Evolutionary conservation across 2,888 invertebrate genomes (phyloP), one percentile per base, ranked within the genome.

Genomic region (Agrochola lota): DNA sequence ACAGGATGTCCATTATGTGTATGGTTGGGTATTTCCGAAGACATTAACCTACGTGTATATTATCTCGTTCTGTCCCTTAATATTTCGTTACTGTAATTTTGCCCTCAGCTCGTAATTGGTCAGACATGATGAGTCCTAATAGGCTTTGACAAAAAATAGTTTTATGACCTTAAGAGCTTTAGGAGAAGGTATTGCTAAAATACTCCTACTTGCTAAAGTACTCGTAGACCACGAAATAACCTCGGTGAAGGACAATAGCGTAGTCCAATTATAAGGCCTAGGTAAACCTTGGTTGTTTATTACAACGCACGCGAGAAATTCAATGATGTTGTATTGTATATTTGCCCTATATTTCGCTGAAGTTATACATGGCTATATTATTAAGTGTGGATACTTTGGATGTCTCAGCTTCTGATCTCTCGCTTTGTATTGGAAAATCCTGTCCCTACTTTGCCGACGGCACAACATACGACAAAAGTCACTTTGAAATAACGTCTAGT

Each of bases 371-470:
- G 11, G 11, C 40, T 73, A 6, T 77, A 52, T 71, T 66, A 64
- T 60, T 69, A 35, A 52, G 35, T 52, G 26, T 55, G 15, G 30
- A 3, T 26, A 8, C 59, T 59, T 26, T 15, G 30, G 12, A 62
- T 62, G 55, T 60, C 60, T 26, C 43, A 20, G 20, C 66, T 35
- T 70, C 71, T 67, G 60, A 67, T 76, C 60, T 9, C 11, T 66
- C n/a, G 17, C 60, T 76, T 80, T 81, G 55, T 71, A 67, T 71
- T 49, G 23, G 30, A n/a, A 12, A 66, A 75, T 70, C 55, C 15
- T n/a, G 15, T 74, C 26, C n/a, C 4, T 52, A 52, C n/a, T 66
- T 26, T 23, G 30, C 6, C 66, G 15, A 77, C n/a, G 40, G 62
- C n/a, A n/a, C 57, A 71, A 81, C 57, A 77, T 59, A 76, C n/a